Evolutionary conservation across 92 coral and sea anemone species (phyloP).

Genomic region (Galaxea fascicularis): DNA sequence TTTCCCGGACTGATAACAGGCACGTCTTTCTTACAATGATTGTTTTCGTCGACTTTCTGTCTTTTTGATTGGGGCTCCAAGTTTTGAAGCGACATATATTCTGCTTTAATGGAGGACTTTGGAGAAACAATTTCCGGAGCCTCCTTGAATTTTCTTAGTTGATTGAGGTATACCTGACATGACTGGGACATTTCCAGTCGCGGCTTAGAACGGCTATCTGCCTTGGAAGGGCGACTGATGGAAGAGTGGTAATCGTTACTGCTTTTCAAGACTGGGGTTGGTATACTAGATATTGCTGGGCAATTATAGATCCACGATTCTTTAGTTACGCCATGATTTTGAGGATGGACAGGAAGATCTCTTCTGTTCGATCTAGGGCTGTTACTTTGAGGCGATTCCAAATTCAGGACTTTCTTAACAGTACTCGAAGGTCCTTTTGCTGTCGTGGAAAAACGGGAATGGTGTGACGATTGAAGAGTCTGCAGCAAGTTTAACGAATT

Average conservation of each 20-base stretch:
- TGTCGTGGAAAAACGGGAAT: background rate
- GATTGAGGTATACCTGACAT: slow-evolving; percentile 24
- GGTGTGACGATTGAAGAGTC: background rate
- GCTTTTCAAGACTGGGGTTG: background rate
- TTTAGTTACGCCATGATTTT: background rate
- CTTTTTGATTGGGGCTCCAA: background rate
- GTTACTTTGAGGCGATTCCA: background rate
- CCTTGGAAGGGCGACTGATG: background rate
- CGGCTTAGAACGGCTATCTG: background rate
- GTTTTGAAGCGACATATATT: background rate
- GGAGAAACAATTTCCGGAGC: background rate
- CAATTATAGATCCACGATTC: background rate
- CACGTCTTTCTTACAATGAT: background rate
- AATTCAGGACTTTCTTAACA: background rate
- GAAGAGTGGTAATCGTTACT: background rate
- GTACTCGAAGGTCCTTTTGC: no score
- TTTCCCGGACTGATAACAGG: background rate
- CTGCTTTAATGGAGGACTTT: background rate
- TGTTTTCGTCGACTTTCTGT: background rate
- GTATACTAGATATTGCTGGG: background rate
- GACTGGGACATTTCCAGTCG: slow-evolving; percentile 8
- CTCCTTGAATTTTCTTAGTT: background rate
- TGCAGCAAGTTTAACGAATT: background rate
- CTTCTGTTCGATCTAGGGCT: background rate
- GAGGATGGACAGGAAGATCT: background rate